phyloP scores from a whole-genome alignment of 2,888 invertebrate genomes.

The Dysmachus trigonus region DNA sequence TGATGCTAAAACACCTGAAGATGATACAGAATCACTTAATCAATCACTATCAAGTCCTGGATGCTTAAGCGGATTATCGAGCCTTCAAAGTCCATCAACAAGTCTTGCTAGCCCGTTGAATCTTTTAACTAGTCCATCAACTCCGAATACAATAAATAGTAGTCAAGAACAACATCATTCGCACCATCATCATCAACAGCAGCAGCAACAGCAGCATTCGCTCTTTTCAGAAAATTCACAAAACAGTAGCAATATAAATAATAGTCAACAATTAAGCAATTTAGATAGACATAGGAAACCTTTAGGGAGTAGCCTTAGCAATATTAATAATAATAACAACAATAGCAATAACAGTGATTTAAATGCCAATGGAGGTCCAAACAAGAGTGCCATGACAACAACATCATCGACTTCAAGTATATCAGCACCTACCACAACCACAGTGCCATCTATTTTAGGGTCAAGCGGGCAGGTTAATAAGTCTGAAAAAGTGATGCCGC shows the following conservation, averaged over 20 bases:
- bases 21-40: slow-evolving; percentile 72
- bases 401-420: slow-evolving; percentile 39
- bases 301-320: slow-evolving; percentile 33
- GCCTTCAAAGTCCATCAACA: slow-evolving; percentile 75
- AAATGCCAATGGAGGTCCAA: slow-evolving; percentile 36
- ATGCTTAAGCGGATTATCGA: slow-evolving; percentile 73
- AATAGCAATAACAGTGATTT: slow-evolving; percentile 20
- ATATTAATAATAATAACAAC: slow-evolving; percentile 32
- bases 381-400: slow-evolving; percentile 41
- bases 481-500: slow-evolving; percentile 27
- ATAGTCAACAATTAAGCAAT: slow-evolving; percentile 42
- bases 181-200: slow-evolving; percentile 46
- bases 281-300: slow-evolving; percentile 29
- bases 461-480: not conserved
- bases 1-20: slow-evolving; percentile 74
- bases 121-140: slow-evolving; percentile 72
- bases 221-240: slow-evolving; percentile 36
- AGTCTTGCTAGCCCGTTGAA: slow-evolving; percentile 83
- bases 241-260: slow-evolving; percentile 36
- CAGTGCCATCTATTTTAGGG: slow-evolving; percentile 33
- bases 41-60: slow-evolving; percentile 71
- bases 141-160: slow-evolving; percentile 53
- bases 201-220: slow-evolving; percentile 17
- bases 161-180: slow-evolving; percentile 44
- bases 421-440: slow-evolving; percentile 40